Evolutionary conservation across 2,113 vertebrate genomes (phyloP).

Genomic region (Barnardius zonarius): DNA sequence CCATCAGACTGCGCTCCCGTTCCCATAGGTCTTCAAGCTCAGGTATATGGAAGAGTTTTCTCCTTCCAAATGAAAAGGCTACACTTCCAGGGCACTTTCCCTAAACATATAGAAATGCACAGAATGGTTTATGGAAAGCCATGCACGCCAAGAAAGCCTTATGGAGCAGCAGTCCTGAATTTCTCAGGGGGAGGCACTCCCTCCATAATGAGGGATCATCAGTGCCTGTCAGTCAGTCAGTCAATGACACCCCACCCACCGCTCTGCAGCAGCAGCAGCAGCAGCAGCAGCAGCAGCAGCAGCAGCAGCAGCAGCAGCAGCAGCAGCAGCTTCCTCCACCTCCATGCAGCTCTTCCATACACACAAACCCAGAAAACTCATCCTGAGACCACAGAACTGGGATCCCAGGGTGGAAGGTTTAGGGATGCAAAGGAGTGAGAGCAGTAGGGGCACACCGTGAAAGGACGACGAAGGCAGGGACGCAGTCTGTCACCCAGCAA

Average conservation of each 20-base stretch:
- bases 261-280: not conserved
- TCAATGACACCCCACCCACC: not conserved
- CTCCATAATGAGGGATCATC: not conserved
- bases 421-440: not conserved
- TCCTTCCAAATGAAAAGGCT: not conserved
- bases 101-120: accelerated
- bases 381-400: not conserved
- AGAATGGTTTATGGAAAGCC: not conserved
- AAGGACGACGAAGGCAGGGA: not conserved
- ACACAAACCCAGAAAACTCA: not conserved
- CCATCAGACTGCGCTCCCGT: not conserved
- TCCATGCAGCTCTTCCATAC: not conserved
- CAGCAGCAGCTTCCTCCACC: not conserved
- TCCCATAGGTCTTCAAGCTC: not conserved
- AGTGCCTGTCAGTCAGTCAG: accelerated
- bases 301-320: not conserved
- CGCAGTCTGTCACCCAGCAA: too few species aligned
- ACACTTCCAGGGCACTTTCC: not conserved
- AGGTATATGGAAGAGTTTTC: not conserved
- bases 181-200: not conserved
- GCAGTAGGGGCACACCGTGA: not conserved
- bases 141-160: not conserved
- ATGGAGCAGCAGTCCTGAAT: not conserved
- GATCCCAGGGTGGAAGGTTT: not conserved
- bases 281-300: too few species aligned